These are phyloP conservation scores for Phacellophora camtschatica DNA, from an alignment of 30 jellyfish, hydroid and myxozoan genomes.

Conservation along the genomic window DNA sequence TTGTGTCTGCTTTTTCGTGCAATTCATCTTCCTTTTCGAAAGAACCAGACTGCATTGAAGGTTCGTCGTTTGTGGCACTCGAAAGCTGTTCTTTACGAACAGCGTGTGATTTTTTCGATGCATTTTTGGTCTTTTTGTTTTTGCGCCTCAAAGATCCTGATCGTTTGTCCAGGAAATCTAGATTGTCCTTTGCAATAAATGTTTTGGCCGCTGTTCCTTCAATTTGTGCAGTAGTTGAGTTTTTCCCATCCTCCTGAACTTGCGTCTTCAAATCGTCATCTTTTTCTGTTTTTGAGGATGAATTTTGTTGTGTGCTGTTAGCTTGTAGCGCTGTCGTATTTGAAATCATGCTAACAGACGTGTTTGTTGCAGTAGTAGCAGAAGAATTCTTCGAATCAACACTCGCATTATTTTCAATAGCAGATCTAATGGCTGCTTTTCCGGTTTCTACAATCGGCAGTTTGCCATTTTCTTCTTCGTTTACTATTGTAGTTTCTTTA, in stretches of 20 bases:
- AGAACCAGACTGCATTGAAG: slow-evolving; percentile 59
- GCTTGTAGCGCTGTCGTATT: not conserved
- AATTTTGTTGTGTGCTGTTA: not conserved
- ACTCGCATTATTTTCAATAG: not conserved
- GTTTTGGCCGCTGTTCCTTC: slow-evolving; percentile 52
- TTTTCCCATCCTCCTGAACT: not conserved
- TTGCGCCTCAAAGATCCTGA: slow-evolving; percentile 12
- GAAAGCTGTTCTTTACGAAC: not conserved
- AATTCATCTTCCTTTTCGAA: slow-evolving; percentile 11
- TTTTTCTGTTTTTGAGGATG: not conserved
- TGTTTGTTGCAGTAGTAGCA: too few relatives aligned
- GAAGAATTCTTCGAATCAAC: not conserved
- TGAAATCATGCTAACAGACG: too few relatives aligned
- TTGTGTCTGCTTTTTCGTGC: slow-evolving; percentile 43
- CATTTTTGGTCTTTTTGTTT: not conserved
- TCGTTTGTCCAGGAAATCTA: slow-evolving; percentile 11
- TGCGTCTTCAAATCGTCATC: not conserved
- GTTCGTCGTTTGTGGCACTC: slow-evolving; percentile 19
- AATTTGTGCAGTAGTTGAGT: not conserved
- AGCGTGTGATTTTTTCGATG: slow-evolving; percentile 2
- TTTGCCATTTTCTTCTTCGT: slow-evolving; percentile 45
- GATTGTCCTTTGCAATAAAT: not conserved
- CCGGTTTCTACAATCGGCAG: slow-evolving; percentile 46
- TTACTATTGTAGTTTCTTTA: slow-evolving; percentile 18
- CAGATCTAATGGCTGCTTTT: slow-evolving; percentile 58